Base-by-base conservation (phyloP, 2,113 vertebrate genomes). In the Podocnemis expansa region DNA sequence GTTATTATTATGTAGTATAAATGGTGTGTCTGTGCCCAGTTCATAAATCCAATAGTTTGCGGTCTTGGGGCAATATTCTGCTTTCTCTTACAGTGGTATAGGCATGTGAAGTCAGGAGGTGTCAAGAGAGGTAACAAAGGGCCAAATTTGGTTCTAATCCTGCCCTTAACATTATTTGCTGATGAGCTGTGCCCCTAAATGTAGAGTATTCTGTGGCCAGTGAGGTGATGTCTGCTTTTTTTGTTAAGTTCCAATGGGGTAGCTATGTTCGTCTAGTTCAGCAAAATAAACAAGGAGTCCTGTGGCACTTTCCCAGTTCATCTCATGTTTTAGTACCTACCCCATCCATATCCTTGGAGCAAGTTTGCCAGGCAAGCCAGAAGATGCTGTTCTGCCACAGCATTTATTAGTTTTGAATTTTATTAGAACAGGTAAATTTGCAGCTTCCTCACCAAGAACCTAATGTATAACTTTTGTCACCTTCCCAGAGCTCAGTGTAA, bases 31-130 rank as follows among this genome's bases (percentile, higher is more conserved):
- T 84, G 25, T 41, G n/a, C n/a, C 16, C 4, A 76, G 8, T 19
- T 87, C 1, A 1, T 31, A n/a, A 75, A 22, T 6, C 38, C 60
- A 24, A 81, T 84, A 29, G 25, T 19, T 3, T 34, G 70, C 11
- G 24, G 22, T 56, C 6, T 22, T 6, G 16, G 16, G 6, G 51
- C 3, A 2, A 17, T 80, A 47, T 3, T 19, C 49, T 81, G 60
- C 1, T 56, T 31, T 16, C 0, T 14, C 5, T 54, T 25, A 17
- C 2, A 1, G 1, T 21, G 41, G 4, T 73, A 51, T 49, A n/a
- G 56, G 13, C 54, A 8, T 60, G 81, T 79, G 14, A 34, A 55
- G 13, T 34, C 8, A 82, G 38, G 34, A 17, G 5, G 45, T 56
- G 55, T 80, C 55, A 43, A 58, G 75, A 86, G 60, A 6, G 4